Base-by-base conservation (phyloP, 2,888 invertebrate genomes). In the Troides oblongomaculatus region DNA sequence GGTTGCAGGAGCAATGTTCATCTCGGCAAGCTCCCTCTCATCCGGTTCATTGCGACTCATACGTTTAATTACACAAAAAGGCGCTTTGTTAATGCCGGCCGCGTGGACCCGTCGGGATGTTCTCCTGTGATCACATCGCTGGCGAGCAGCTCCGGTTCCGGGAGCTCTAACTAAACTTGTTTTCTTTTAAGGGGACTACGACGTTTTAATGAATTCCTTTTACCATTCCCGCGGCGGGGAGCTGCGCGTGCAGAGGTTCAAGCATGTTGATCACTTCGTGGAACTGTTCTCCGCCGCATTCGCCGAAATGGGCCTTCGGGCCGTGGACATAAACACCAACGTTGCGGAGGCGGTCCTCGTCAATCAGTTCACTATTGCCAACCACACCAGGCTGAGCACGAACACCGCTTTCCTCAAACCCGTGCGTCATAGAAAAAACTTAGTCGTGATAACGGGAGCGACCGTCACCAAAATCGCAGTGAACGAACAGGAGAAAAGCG, bases 161-260 rank as follows among this genome's bases (percentile, higher is more conserved):
- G 61, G 30, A 46, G 57, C 39, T 62, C 23, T 60, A 62, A 68
- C 57, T 70, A 50, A 56, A 64, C 21, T 23, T 59, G 62, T 70
- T 70, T 69, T 71, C 62, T 76, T 86, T 83, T 21, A 76, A 93
- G 93, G 91, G 81, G 92, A 93, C 76, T 91, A 92, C 77, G 93
- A 93, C 69, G 80, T 91, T 18, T 77, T 90, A 2, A 87, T 90
- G 82, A 92, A 93, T 80, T 87, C 90, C 10, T 83, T 85, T 72
- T 89, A 88, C 79, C 93, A 93, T 77, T 82, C 92, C 6, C 87
- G 91, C 30, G 91, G 90, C 1, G 93, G 93, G 53, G 91, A 92
- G 74, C 81, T 93, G 84, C 90, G 85, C 71, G 83, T 92, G 25
- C 89, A 92, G 75, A 84, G 87, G 71, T 90, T 92, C 73, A 92